These are phyloP conservation scores for Diarsia rubi DNA, from an alignment of 2,888 invertebrate species.

Conservation along the genomic window DNA sequence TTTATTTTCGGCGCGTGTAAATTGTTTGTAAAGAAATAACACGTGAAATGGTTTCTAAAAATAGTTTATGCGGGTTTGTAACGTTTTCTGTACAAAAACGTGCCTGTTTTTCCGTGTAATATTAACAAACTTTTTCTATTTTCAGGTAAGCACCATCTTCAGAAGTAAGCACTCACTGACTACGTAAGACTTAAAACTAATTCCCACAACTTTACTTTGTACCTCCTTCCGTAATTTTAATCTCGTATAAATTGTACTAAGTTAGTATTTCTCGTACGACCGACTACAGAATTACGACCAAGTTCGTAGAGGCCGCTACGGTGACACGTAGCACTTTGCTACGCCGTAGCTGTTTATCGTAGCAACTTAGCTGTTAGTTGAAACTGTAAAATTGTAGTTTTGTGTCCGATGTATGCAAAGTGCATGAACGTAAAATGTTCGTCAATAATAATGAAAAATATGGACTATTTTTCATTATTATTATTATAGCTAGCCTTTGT, in stretches of 20 bases:
- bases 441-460: too few relatives aligned
- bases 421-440: not conserved
- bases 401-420: not conserved
- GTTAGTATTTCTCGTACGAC: slow-evolving; percentile 33
- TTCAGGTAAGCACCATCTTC: slow-evolving; percentile 55
- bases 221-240: slow-evolving; percentile 28
- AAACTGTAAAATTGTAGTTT: slow-evolving; percentile 17
- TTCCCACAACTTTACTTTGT: slow-evolving; percentile 18
- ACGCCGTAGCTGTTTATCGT: slow-evolving; percentile 61
- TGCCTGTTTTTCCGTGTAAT: not conserved
- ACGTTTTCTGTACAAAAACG: not conserved
- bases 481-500: too few relatives aligned
- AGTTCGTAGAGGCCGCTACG: slow-evolving; percentile 67
- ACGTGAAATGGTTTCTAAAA: not conserved
- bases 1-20: not conserved
- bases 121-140: slow-evolving; percentile 29
- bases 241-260: slow-evolving; percentile 28
- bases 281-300: slow-evolving; percentile 34
- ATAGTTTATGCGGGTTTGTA: not conserved
- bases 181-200: slow-evolving; percentile 46
- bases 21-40: not conserved
- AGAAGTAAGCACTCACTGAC: not conserved
- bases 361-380: slow-evolving; percentile 40
- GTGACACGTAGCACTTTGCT: slow-evolving; percentile 68
- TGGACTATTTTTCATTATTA: too few relatives aligned